Percentiles rank a stretch among this genome's conserved stretches.
Evolutionary conservation across 2,888 invertebrate genomes (phyloP).

Genomic region (Serrognathus titanus): DNA sequence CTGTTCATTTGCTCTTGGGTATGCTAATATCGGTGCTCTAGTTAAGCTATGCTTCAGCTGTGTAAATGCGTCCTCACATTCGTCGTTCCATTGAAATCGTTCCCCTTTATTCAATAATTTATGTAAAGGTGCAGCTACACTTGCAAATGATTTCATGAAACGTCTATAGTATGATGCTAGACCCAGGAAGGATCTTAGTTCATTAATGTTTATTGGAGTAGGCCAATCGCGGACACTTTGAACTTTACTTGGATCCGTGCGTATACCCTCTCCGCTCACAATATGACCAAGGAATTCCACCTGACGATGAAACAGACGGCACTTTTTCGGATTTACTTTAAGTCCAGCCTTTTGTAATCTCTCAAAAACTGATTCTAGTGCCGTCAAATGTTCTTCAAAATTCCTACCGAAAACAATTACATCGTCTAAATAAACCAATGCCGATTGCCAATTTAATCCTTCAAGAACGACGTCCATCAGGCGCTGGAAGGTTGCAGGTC

Average conservation of each 20-base stretch:
- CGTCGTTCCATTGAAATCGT: slow-evolving; percentile 17
- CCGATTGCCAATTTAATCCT: background rate
- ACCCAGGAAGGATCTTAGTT: slow-evolving; percentile 21
- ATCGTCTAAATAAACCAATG: background rate
- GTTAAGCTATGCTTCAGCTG: slow-evolving; percentile 4
- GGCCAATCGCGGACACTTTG: slow-evolving; percentile 13
- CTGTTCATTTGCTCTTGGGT: slow-evolving; percentile 17
- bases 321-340: background rate
- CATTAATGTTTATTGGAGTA: slow-evolving; percentile 9
- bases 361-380: slow-evolving; percentile 10
- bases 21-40: slow-evolving; percentile 20
- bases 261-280: background rate
- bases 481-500: no score
- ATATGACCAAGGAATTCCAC: background rate
- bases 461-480: background rate
- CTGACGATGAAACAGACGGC: background rate
- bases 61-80: slow-evolving; percentile 16
- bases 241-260: background rate
- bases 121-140: slow-evolving; percentile 16
- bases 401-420: slow-evolving; percentile 18
- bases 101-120: slow-evolving; percentile 19
- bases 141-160: slow-evolving; percentile 23
- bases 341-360: background rate
- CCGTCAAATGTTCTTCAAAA: slow-evolving; percentile 25
- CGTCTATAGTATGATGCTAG: slow-evolving; percentile 25